Base-by-base conservation (phyloP, 2,113 vertebrate genomes). In the Corythoichthys intestinalis region DNA sequence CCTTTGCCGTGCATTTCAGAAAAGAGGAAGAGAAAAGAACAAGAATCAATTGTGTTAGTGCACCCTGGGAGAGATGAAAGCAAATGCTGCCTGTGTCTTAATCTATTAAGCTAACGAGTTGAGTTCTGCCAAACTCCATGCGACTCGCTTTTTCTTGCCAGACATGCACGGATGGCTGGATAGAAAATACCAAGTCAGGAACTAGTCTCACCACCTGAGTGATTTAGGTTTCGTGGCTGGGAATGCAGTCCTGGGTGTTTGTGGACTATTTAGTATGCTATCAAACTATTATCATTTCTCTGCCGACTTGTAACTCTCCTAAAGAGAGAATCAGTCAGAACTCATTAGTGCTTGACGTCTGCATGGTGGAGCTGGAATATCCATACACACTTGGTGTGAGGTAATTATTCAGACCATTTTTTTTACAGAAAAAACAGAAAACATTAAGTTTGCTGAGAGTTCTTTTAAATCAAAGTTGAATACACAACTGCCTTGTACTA, bases 51-150 rank as follows among this genome's bases (percentile, higher is more conserved):
- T 86, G 84, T 91, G 89, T 91, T 89, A 90, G 89, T 61, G 70
- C 73, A 66, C 73, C 91, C 88, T 86, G 72, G 75, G 83, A 86
- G 90, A 91, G 86, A 90, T 86, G 88, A 91, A 89, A 90, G 83
- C 78, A 83, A 90, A 90, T 80, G 80, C 87, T 90, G 90, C 67
- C 76, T 81, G 83, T 91, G 91, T 91, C 91, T 83, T 61, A 85
- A 88, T 61, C 85, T 77, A 91, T 91, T 92, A 92, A 71, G 72
- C 59, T 72, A 75, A 83, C 63, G 73, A 72, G 77, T 38, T 9
- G 52, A 67, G 67, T 59, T 74, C 67, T 61, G 74, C 77, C 76
- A 15, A 12, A 34, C 52, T 35, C 56, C 44, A 6, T 54, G 11
- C 52, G 38, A 53, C 28, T 47, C 6, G 37, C 65, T 54, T 11